phyloP scores from a whole-genome alignment of 2,888 invertebrate genomes.

The Oligia latruncula region DNA sequence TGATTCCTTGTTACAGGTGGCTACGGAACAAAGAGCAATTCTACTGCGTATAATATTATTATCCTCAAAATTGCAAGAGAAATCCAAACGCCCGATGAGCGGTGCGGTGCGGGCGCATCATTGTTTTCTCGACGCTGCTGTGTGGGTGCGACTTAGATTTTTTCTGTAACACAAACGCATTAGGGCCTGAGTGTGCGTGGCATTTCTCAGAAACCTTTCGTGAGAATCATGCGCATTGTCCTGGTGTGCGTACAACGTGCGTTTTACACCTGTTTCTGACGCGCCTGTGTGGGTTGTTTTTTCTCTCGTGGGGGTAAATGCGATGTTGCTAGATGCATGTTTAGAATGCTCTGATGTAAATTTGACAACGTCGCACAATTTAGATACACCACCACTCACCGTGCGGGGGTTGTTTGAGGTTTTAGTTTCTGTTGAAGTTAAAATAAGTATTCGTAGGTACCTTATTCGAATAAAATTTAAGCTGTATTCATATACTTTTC shows the following conservation, averaged over 20 bases:
- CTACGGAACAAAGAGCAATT: slow-evolving; percentile 32
- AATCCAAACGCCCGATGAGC: slow-evolving; percentile 62
- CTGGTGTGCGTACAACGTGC: slow-evolving; percentile 71
- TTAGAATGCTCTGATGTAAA: slow-evolving; percentile 81
- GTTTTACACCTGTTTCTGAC: slow-evolving; percentile 78
- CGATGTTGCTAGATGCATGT: slow-evolving; percentile 87
- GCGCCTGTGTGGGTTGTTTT: slow-evolving; percentile 67
- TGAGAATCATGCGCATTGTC: slow-evolving; percentile 59
- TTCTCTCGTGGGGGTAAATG: slow-evolving; percentile 75
- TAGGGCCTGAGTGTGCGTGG: slow-evolving; percentile 67
- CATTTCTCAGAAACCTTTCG: slow-evolving; percentile 77
- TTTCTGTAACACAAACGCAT: slow-evolving; percentile 70
- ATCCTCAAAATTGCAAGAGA: slow-evolving; percentile 70
- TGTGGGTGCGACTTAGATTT: slow-evolving; percentile 78
- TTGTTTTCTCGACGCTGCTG: slow-evolving; percentile 71
- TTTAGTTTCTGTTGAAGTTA: slow-evolving; percentile 36
- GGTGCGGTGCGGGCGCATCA: slow-evolving; percentile 74
- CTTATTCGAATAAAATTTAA: not conserved
- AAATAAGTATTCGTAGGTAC: slow-evolving; percentile 3
- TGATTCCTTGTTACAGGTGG: not conserved
- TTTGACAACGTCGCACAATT: slow-evolving; percentile 88
- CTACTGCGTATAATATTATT: slow-evolving; percentile 27
- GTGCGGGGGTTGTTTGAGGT: slow-evolving; percentile 35
- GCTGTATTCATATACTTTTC: not conserved
- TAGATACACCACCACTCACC: slow-evolving; percentile 67